Evolutionary conservation across 1,140 invertebrate species (phyloP), one percentile per base, ranked within the genome.

Genomic region (Papilio glaucus): DNA sequence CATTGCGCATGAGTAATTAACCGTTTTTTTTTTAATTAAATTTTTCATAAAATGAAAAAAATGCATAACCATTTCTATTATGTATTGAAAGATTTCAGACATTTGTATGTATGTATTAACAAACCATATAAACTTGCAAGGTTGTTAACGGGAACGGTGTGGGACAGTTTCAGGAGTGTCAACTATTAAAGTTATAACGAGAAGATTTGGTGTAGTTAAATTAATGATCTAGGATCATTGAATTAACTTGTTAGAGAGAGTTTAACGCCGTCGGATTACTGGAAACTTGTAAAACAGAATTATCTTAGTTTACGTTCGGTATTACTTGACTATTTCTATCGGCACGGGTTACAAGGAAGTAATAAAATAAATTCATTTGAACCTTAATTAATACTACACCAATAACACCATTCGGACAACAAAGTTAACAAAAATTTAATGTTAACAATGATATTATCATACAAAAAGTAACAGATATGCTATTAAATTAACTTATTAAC

Each of bases 221-320:
- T 53, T 70, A 70, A 70, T 53, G 37, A 21, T 26, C 24, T 70
- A 53, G 68, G 68, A 49, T 70, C 45, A 57, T 57, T 57, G 49
- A 57, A 57, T 57, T 57, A 57, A 57, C 9, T 57, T 24, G 49
- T 57, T 57, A 12, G 49, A 57, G 49, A 26, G 21, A 57, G 21
- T 57, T 57, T 57, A 57, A 57, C 49, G 21, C n/a, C 12, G n/a
- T 4, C 21, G 21, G 21, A 57, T 57, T 57, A 26, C 49, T 26
- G 21, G 49, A 3, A 57, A 57, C 49, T 57, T 57, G 49, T 24
- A 26, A 9, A 57, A 24, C 49, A 8, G 18, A 53, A 53, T 6
- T 41, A 13, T 21, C 18, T 9, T 10, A 57, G 9, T 12, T 57
- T 24, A 24, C 18, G 49, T 57, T 7, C 10, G 2, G 18, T 24